Conservation (phyloP, 2,797 vertebrate species). For the Anolis apletophallus region DNA sequence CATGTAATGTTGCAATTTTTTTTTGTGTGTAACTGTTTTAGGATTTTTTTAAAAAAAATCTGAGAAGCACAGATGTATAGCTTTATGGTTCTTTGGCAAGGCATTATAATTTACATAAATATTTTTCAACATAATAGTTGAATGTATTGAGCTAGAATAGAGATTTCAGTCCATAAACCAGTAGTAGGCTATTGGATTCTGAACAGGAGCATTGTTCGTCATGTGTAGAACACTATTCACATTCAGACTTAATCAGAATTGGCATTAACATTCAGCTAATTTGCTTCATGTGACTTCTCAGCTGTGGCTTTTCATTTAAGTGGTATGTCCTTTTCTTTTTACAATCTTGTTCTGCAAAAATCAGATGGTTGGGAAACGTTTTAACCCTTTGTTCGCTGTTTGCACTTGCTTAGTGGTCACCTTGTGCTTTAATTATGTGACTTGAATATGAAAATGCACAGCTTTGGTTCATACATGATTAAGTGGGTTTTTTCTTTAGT, state of each 20-base stretch:
- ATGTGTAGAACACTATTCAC: conserved; percentile 68
- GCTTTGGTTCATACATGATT: conserved; percentile 32
- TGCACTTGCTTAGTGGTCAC: conserved; percentile 5
- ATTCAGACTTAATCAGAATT: conserved; percentile 75
- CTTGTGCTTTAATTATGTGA: background rate
- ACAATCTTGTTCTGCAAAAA: conserved; percentile 62
- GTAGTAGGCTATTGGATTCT: conserved; percentile 71
- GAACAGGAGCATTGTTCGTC: conserved; percentile 75
- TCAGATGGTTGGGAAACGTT: conserved; percentile 68
- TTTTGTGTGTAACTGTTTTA: conserved; percentile 64
- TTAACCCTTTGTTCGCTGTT: conserved; percentile 71
- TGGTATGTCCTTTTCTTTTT: conserved; percentile 71
- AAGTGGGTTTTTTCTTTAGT: background rate
- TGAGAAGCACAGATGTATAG: conserved; percentile 70
- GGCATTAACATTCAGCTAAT: conserved; percentile 75
- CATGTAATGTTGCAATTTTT: conserved; percentile 68
- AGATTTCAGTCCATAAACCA: conserved; percentile 75
- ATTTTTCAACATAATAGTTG: conserved; percentile 69
- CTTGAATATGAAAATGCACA: background rate
- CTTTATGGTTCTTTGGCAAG: conserved; percentile 70
- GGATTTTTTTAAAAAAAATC: conserved; percentile 63
- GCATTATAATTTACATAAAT: conserved; percentile 79
- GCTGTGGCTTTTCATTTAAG: conserved; percentile 78
- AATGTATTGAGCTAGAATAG: conserved; percentile 69
- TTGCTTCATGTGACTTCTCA: conserved; percentile 82